These are phyloP conservation scores for Sprattus sprattus DNA, from an alignment of 2,113 vertebrate species.

Conservation along the genomic window DNA sequence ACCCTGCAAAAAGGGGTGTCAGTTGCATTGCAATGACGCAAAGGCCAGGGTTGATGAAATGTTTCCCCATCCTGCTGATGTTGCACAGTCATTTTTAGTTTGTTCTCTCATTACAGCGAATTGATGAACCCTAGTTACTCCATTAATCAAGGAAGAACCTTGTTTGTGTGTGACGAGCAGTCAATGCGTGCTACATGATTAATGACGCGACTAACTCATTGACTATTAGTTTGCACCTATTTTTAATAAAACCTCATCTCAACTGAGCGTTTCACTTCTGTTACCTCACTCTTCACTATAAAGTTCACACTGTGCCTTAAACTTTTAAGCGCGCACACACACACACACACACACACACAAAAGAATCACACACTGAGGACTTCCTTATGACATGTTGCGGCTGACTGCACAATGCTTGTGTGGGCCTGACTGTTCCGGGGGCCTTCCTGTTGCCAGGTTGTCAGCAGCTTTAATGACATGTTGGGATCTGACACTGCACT, in stretches of 20 bases:
- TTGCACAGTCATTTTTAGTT: too few relatives aligned
- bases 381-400: neutral
- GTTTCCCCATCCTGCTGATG: too few relatives aligned
- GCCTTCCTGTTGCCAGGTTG: neutral
- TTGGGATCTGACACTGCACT: neutral
- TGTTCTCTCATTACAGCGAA: too few relatives aligned
- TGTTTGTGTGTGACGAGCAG: too few relatives aligned
- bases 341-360: neutral
- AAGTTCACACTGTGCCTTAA: neutral
- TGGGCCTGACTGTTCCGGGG: neutral
- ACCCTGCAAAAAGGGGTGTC: too few relatives aligned
- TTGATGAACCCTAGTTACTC: too few relatives aligned
- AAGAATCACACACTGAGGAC: neutral
- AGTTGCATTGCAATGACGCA: too few relatives aligned
- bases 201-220: too few relatives aligned
- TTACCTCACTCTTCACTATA: neutral
- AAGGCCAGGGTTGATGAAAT: too few relatives aligned
- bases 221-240: too few relatives aligned
- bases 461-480: neutral
- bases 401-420: neutral
- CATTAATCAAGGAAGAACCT: too few relatives aligned
- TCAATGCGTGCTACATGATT: too few relatives aligned
- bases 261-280: neutral
- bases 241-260: neutral
- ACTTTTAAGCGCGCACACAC: neutral